A percentile compares a stretch with the other conserved stretches of the same genome.
These are phyloP conservation scores for Galagoides demidoff DNA, from an alignment of 2,797 vertebrate species.

Conservation along the genomic window DNA sequence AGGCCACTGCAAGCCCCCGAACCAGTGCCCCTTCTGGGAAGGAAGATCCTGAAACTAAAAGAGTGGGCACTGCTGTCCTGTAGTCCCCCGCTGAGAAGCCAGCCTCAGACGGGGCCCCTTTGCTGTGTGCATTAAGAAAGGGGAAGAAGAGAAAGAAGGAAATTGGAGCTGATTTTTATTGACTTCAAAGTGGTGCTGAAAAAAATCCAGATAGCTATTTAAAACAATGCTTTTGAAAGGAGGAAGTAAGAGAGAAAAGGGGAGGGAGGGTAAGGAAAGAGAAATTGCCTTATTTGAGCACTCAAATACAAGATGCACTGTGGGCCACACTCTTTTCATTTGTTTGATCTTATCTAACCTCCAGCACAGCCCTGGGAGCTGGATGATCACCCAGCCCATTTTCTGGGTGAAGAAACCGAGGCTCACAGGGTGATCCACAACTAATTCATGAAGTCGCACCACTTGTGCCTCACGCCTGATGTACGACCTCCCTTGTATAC, in stretches of 20 bases:
- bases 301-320: fast-evolving
- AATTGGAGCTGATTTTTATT: not conserved
- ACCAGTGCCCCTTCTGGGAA: not conserved
- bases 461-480: fast-evolving
- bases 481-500: not conserved
- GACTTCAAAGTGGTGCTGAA: not conserved
- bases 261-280: not conserved
- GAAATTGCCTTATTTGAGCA: not conserved
- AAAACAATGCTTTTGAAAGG: not conserved
- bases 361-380: not conserved
- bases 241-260: not conserved
- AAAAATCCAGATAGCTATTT: not conserved
- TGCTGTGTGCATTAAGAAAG: not conserved
- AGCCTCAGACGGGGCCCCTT: not conserved
- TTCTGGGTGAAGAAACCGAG: conserved; percentile 74
- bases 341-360: too few relatives aligned
- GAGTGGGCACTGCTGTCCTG: not conserved
- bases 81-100: fast-evolving
- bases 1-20: not conserved
- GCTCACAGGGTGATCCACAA: conserved; percentile 67
- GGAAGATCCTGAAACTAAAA: not conserved
- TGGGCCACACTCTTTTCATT: not conserved
- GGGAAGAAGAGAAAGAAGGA: not conserved
- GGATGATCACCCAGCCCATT: conserved; percentile 12
- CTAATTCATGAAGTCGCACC: conserved; percentile 33